These are phyloP conservation scores for Cladorhizidae sp. DNA, from an alignment of 37 sponge, comb jelly and placozoan species.

Conservation along the genomic window DNA sequence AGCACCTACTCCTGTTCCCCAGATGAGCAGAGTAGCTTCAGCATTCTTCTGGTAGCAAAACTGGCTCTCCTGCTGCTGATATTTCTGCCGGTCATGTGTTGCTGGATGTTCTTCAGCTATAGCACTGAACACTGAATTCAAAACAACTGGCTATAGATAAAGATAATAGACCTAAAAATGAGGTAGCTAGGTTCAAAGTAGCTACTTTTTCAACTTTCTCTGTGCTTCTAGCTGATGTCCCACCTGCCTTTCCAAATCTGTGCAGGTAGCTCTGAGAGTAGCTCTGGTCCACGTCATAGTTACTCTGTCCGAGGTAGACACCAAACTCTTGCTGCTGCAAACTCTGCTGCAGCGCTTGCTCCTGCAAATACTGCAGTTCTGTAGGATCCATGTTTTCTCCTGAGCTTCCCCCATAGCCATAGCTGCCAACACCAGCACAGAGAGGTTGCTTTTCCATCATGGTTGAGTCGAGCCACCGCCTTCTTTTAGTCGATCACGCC, in stretches of 20 bases:
- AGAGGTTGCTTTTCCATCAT: not conserved
- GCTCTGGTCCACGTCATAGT: not conserved
- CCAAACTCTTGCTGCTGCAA: not conserved
- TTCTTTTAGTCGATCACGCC: conserved; percentile 1
- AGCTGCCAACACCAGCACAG: not conserved
- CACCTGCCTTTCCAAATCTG: not conserved
- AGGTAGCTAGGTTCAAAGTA: not conserved
- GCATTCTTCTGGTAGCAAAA: conserved; percentile 23
- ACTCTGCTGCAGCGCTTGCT: not conserved
- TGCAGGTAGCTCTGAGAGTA: conserved; percentile 6
- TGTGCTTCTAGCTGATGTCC: not conserved
- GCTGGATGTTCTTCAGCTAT: not conserved
- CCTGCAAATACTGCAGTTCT: conserved; percentile 8
- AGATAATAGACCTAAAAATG: too few species aligned
- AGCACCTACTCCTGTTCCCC: conserved; percentile 27
- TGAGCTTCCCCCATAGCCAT: too few species aligned
- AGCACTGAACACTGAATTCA: not conserved
- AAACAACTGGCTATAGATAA: not conserved
- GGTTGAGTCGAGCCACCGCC: conserved; percentile 2
- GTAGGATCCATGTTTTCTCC: not conserved
- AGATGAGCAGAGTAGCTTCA: conserved; percentile 48
- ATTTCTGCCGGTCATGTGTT: conserved; percentile 19
- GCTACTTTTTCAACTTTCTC: not conserved
- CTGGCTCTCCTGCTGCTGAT: not conserved
- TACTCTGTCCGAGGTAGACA: not conserved